phyloP scores from a whole-genome alignment of 2,797 vertebrate species.

The Gymnoscopelus braueri region DNA sequence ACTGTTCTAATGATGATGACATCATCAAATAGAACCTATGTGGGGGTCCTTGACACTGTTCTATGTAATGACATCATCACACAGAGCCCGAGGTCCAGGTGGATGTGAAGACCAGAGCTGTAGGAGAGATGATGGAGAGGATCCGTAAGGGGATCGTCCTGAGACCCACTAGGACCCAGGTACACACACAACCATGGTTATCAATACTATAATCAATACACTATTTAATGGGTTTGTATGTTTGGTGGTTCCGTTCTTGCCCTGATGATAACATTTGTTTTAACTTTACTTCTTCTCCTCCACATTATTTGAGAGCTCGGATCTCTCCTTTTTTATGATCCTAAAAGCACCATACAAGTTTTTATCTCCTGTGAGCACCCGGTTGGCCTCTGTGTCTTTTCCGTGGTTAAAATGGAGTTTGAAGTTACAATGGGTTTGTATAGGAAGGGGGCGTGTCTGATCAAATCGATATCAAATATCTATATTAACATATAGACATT shows the following conservation, averaged over 20 bases:
- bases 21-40: not conserved
- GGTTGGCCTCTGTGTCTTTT: too few relatives aligned
- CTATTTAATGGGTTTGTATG: too few relatives aligned
- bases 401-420: too few relatives aligned
- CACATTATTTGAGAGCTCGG: too few relatives aligned
- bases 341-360: too few relatives aligned
- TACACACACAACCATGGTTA: too few relatives aligned
- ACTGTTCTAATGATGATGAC: not conserved
- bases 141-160: conserved; percentile 84
- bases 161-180: conserved; percentile 70
- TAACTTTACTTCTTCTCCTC: too few relatives aligned
- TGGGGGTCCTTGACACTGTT: not conserved
- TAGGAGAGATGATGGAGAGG: conserved; percentile 89
- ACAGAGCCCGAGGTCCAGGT: conserved; percentile 38
- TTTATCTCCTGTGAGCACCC: too few relatives aligned
- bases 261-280: too few relatives aligned
- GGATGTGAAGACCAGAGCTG: conserved; percentile 72
- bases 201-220: too few relatives aligned
- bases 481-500: not conserved
- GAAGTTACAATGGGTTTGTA: too few relatives aligned
- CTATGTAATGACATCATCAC: not conserved
- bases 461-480: not conserved
- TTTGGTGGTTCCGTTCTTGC: too few relatives aligned
- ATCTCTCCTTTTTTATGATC: not conserved
- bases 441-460: not conserved